These are phyloP conservation scores for Drosophila auraria DNA, from an alignment of 1,140 invertebrate species.

Conservation along the genomic window DNA sequence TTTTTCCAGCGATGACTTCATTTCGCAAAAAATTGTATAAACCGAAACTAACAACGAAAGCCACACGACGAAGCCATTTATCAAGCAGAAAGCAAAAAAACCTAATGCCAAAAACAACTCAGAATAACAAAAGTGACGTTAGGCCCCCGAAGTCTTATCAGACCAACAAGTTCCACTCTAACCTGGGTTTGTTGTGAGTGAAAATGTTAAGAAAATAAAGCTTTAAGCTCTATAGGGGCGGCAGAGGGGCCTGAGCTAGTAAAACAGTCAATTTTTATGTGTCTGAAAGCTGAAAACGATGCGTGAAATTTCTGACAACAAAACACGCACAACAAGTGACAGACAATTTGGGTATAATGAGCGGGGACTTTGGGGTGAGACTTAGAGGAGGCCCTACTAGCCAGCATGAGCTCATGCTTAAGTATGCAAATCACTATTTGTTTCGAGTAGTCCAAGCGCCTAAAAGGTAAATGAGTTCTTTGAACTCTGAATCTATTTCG, in stretches of 20 bases:
- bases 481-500: constrained; percentile 39
- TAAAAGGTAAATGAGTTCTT: constrained; percentile 51
- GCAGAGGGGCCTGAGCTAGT: constrained; percentile 10
- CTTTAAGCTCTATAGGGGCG: constrained; percentile 50
- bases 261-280: constrained; percentile 36
- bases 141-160: constrained; percentile 66
- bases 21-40: constrained; percentile 51
- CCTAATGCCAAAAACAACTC: constrained; percentile 19
- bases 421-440: constrained; percentile 59
- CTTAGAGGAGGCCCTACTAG: constrained; percentile 4
- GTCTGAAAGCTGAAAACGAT: constrained; percentile 58
- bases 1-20: constrained; percentile 74
- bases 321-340: constrained; percentile 75
- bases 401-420: constrained; percentile 30
- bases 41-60: constrained; percentile 62
- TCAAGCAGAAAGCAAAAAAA: constrained; percentile 48
- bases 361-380: neutral
- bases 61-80: constrained; percentile 64
- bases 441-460: constrained; percentile 6
- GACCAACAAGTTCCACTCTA: constrained; percentile 60
- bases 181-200: constrained; percentile 69
- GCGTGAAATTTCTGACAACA: constrained; percentile 73
- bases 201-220: constrained; percentile 20
- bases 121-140: constrained; percentile 40
- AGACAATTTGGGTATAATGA: constrained; percentile 18